phyloP scores from a whole-genome alignment of 2,888 invertebrate genomes.

The Xanthorhoe spadicearia region DNA sequence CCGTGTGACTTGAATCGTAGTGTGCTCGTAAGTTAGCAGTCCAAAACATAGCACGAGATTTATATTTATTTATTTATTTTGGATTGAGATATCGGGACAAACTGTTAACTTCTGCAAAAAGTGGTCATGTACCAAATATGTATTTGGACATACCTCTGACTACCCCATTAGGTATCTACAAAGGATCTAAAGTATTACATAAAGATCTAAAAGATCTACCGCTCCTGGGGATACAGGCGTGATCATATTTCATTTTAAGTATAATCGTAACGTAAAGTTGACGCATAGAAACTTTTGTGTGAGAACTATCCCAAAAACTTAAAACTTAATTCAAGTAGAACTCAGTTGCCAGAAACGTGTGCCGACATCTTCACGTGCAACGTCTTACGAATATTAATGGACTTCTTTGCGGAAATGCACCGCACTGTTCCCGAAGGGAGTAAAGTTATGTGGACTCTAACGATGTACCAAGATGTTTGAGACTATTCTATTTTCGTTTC shows the following conservation, averaged over 20 bases:
- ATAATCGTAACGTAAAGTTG: too few species aligned
- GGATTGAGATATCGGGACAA: too few species aligned
- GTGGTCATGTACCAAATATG: too few species aligned
- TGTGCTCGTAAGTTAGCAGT: neutral
- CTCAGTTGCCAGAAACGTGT: neutral
- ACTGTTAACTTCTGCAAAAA: too few species aligned
- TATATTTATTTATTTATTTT: too few species aligned
- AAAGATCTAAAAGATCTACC: too few species aligned
- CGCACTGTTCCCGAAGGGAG: constrained; percentile 8
- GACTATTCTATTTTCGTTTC: neutral
- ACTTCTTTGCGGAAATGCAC: constrained; percentile 19
- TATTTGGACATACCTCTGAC: too few species aligned
- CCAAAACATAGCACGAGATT: neutral
- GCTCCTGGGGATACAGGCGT: too few species aligned
- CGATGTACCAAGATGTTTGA: constrained; percentile 1
- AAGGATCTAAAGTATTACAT: too few species aligned
- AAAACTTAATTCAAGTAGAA: neutral
- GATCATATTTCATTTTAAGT: too few species aligned
- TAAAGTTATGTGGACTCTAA: constrained; percentile 2
- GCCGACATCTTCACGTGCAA: constrained; percentile 16
- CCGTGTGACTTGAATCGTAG: constrained; percentile 21
- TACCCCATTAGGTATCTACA: too few species aligned
- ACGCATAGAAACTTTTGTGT: too few species aligned
- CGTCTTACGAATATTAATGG: constrained; percentile 27
- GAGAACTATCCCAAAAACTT: neutral